These are phyloP conservation scores for Tachuris rubrigastra DNA, from an alignment of 2,113 vertebrate species.

Conservation along the genomic window DNA sequence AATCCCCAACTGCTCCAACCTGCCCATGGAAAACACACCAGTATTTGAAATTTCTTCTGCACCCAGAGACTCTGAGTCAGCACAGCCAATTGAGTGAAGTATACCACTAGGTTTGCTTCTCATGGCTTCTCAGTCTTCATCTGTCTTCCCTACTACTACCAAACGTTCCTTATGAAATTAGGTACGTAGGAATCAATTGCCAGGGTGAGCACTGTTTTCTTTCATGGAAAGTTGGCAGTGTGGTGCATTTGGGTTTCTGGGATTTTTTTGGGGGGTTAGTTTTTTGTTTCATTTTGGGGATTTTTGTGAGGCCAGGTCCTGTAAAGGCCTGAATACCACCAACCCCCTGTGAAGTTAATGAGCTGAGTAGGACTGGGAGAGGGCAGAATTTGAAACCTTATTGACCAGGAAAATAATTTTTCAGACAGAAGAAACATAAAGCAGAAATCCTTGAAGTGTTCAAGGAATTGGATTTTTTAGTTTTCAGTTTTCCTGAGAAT, in stretches of 20 bases:
- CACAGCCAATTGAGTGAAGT: not conserved
- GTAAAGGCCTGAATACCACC: not conserved
- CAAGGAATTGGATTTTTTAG: not conserved
- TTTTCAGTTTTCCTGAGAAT: not conserved
- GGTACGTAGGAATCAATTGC: not conserved
- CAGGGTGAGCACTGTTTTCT: not conserved
- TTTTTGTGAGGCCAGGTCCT: not conserved
- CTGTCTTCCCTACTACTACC: not conserved
- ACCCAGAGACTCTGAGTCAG: not conserved
- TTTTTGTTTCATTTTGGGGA: not conserved
- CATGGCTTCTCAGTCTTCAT: not conserved
- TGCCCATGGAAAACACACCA: not conserved
- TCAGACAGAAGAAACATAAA: not conserved
- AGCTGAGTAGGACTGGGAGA: not conserved
- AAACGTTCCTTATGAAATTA: not conserved
- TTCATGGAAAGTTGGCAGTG: not conserved
- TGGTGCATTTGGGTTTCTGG: not conserved
- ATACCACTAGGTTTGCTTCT: not conserved
- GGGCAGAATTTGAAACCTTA: not conserved
- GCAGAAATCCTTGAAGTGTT: not conserved
- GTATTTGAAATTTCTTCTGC: not conserved
- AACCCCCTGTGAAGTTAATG: not conserved
- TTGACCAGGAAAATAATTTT: not conserved
- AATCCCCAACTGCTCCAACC: not conserved
- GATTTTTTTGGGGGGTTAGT: fast-evolving